Percentiles rank a stretch among this genome's conserved stretches.
Conservation (phyloP, 2,113 vertebrate genomes). For the Tonatia bakeri region DNA sequence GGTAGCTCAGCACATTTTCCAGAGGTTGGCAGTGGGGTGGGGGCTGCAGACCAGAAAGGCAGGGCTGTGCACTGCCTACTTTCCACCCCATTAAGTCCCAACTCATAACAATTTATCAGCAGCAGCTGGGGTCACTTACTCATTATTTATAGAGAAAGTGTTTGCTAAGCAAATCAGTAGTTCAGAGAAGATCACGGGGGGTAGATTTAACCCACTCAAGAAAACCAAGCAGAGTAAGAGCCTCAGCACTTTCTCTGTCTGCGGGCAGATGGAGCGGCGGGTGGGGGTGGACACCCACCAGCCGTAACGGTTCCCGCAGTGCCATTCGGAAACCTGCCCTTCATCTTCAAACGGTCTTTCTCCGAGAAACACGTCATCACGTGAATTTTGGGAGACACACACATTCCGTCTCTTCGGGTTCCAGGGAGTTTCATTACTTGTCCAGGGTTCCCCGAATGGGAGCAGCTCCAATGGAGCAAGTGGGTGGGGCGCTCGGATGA, state of each 20-base stretch:
- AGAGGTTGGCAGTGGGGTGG: background rate
- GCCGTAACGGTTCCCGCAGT: background rate
- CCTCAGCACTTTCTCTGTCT: background rate
- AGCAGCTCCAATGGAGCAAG: background rate
- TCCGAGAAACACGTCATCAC: background rate
- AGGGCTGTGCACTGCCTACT: background rate
- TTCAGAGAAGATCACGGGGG: conserved; percentile 27
- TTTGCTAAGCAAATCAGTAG: conserved; percentile 66
- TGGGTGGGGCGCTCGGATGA: background rate
- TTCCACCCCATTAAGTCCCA: conserved; percentile 55
- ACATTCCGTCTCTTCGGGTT: background rate
- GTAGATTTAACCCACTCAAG: conserved; percentile 8
- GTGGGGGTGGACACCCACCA: background rate
- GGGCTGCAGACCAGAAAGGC: background rate
- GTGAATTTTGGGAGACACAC: background rate
- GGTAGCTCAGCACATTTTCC: background rate
- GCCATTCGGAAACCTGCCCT: background rate
- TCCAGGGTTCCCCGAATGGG: background rate
- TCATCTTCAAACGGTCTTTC: background rate
- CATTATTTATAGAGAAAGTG: conserved; percentile 66
- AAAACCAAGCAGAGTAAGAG: background rate
- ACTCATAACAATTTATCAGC: conserved; percentile 50
- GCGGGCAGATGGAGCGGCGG: background rate
- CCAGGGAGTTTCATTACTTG: background rate
- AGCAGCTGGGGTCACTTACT: conserved; percentile 50